These are phyloP conservation scores for Onychorhynchus coronatus DNA, from an alignment of 2,113 vertebrate genomes.

Conservation along the genomic window DNA sequence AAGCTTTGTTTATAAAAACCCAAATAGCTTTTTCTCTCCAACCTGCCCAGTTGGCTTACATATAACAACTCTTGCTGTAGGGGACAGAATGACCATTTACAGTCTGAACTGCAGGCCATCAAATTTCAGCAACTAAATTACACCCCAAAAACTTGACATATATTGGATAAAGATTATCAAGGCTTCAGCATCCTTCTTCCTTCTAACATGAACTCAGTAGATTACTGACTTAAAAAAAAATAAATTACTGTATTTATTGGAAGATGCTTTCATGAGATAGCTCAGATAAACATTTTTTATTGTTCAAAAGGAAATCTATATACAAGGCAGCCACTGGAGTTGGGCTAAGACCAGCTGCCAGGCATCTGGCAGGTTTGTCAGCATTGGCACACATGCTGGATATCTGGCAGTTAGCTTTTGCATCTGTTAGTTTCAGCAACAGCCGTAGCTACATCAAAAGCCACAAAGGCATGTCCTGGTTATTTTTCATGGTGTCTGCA, in stretches of 20 bases:
- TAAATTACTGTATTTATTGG: neutral
- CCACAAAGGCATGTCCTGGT: conserved; percentile 60
- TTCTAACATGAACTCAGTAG: neutral
- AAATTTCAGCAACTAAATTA: neutral
- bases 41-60: conserved; percentile 17
- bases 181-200: neutral
- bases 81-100: conserved; percentile 47
- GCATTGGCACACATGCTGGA: conserved; percentile 37
- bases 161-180: neutral
- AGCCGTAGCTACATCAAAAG: conserved; percentile 65
- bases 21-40: conserved; percentile 45
- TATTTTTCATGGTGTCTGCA: conserved; percentile 67
- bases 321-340: conserved; percentile 35
- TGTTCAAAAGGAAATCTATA: conserved; percentile 12
- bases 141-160: neutral
- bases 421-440: conserved; percentile 65
- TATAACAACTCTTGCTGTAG: conserved; percentile 11
- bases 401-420: conserved; percentile 61
- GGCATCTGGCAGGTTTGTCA: conserved; percentile 67
- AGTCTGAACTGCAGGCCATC: neutral
- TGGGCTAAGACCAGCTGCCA: conserved; percentile 57
- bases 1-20: conserved; percentile 55
- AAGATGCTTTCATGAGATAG: conserved; percentile 2
- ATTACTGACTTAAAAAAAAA: neutral
- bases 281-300: neutral